Conservation (phyloP, 2,888 invertebrate species). For the Harpalus rubripes region DNA sequence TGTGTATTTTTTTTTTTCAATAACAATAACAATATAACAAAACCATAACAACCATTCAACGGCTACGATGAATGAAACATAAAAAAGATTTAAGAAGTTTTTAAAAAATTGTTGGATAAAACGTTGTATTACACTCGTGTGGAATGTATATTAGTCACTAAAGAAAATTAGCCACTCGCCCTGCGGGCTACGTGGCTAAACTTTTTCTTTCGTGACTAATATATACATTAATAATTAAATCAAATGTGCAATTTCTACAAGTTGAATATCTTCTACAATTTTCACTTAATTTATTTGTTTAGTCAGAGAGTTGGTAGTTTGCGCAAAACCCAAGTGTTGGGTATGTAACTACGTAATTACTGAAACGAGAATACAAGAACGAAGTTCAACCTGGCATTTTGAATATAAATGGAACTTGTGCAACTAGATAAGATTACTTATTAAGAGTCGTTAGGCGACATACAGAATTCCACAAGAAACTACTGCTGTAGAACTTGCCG, state of each 20-base stretch:
- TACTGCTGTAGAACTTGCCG: slow-evolving; percentile 30
- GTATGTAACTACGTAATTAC: slow-evolving; percentile 48
- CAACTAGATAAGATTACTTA: slow-evolving; percentile 56
- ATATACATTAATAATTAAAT: slow-evolving; percentile 20
- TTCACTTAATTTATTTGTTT: slow-evolving; percentile 38
- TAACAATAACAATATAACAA: too few relatives aligned
- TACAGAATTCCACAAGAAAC: slow-evolving; percentile 47
- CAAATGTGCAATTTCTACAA: not conserved
- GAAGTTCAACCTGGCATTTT: slow-evolving; percentile 49
- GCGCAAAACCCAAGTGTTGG: slow-evolving; percentile 27
- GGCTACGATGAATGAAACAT: too few relatives aligned
- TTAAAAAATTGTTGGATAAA: too few relatives aligned
- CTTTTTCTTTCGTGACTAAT: too few relatives aligned
- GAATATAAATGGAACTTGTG: slow-evolving; percentile 57
- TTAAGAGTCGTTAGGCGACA: slow-evolving; percentile 46
- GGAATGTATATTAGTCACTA: too few relatives aligned
- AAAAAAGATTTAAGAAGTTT: too few relatives aligned
- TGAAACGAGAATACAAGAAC: slow-evolving; percentile 35
- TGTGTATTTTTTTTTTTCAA: too few relatives aligned
- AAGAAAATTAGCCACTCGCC: too few relatives aligned
- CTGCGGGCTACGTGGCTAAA: too few relatives aligned
- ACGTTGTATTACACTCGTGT: too few relatives aligned
- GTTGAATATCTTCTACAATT: not conserved
- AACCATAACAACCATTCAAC: too few relatives aligned
- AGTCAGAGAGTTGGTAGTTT: slow-evolving; percentile 15